phyloP scores from a whole-genome alignment of 2,113 vertebrate genomes.

The Sylvilagus bachmani region DNA sequence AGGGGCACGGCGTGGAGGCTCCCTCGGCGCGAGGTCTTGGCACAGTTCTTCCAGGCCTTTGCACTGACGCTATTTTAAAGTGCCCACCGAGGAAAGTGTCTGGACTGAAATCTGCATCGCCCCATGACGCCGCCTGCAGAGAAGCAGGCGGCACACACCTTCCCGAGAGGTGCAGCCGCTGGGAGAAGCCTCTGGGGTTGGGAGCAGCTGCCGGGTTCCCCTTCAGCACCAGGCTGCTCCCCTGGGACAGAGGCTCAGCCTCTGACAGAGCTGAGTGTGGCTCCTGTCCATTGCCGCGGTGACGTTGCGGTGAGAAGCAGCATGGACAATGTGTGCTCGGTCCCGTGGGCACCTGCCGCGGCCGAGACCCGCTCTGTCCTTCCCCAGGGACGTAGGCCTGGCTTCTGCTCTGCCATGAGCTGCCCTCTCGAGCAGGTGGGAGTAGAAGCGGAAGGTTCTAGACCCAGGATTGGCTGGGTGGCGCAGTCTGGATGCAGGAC shows the following conservation, averaged over 20 bases:
- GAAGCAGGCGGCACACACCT: no score
- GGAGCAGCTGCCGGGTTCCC: neutral
- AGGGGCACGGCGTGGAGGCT: no score
- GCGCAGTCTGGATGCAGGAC: no score
- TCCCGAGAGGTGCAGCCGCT: neutral
- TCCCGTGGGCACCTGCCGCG: neutral
- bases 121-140: accelerated
- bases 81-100: accelerated
- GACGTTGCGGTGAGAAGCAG: no score
- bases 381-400: neutral
- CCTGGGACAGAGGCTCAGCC: neutral
- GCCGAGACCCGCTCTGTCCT: neutral
- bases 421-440: neutral
- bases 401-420: no score
- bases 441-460: neutral
- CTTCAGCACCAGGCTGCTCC: no score
- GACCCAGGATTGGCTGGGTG: no score
- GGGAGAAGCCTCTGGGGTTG: neutral
- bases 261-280: neutral
- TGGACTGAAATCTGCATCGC: neutral
- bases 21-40: no score
- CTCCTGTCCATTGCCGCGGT: neutral
- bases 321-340: accelerated
- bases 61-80: neutral
- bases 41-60: no score